phyloP scores from a whole-genome alignment of 2,888 invertebrate genomes.

The Dynastes hyllus region DNA sequence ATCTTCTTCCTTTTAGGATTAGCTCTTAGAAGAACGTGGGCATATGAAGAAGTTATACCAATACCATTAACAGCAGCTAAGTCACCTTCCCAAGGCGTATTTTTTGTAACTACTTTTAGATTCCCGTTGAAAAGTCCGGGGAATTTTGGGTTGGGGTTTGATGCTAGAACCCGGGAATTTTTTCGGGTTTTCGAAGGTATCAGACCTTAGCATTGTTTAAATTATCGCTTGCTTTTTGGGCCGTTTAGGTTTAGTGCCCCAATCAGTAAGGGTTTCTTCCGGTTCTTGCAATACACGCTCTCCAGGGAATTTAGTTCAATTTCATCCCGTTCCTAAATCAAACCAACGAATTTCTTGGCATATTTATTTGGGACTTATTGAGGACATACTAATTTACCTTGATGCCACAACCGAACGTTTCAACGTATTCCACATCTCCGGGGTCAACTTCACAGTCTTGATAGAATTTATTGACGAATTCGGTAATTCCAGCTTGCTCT shows the following conservation, averaged over 20 bases:
- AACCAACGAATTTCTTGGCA: too few relatives aligned
- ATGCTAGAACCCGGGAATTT: too few relatives aligned
- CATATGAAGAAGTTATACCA: conserved; percentile 98
- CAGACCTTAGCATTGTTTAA: conserved; percentile 93
- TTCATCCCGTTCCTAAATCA: conserved; percentile 64
- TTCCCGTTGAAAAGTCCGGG: conserved; percentile 88
- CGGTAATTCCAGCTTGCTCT: conserved; percentile 67
- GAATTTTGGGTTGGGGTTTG: conserved; percentile 92
- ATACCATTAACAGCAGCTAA: conserved; percentile 95
- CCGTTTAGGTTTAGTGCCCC: conserved; percentile 99
- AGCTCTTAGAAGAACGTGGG: conserved; percentile 89
- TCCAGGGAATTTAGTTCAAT: conserved; percentile 95
- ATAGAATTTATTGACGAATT: conserved; percentile 75
- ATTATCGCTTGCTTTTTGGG: conserved; percentile 95
- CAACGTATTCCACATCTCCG: conserved; percentile 67
- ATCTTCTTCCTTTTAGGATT: conserved; percentile 78
- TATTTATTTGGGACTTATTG: too few relatives aligned
- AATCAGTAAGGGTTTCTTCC: conserved; percentile 85
- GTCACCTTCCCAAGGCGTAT: conserved; percentile 89
- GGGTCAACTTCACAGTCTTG: conserved; percentile 70
- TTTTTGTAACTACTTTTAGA: conserved; percentile 84
- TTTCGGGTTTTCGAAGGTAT: conserved; percentile 94
- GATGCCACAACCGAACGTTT: conserved; percentile 67
- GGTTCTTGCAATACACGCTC: conserved; percentile 88
- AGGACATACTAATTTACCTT: conserved; percentile 72